Conservation (phyloP, 2,888 invertebrate genomes). For the Hirtodrosophila alboralis region DNA sequence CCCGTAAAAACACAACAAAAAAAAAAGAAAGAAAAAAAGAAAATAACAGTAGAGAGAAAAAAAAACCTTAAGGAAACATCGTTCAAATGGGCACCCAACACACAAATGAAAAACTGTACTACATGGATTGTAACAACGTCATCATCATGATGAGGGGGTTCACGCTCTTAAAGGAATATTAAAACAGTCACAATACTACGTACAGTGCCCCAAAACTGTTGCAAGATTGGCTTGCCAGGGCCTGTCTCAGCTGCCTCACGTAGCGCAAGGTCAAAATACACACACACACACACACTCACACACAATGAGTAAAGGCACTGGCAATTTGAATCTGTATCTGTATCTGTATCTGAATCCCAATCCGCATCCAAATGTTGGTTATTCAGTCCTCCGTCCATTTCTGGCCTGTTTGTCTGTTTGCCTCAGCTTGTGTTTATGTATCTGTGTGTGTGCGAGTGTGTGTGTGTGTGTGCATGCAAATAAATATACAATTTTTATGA, state of each 20-base stretch:
- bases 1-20: constrained; percentile 20
- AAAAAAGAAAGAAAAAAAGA: constrained; percentile 1
- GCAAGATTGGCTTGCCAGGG: constrained; percentile 2
- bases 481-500: constrained; percentile 79
- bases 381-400: constrained; percentile 21
- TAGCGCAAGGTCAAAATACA: constrained; percentile 69
- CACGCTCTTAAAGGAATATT: constrained; percentile 70
- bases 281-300: constrained; percentile 17
- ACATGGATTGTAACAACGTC: constrained; percentile 29
- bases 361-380: constrained; percentile 16
- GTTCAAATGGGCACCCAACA: constrained; percentile 31
- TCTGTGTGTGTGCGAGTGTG: constrained; percentile 34
- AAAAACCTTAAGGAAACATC: constrained; percentile 27
- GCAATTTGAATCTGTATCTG: constrained; percentile 18
- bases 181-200: constrained; percentile 50
- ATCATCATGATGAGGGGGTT: constrained; percentile 18
- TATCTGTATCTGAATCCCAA: constrained; percentile 17
- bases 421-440: not conserved
- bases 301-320: constrained; percentile 11
- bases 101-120: constrained; percentile 6
- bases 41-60: constrained; percentile 4
- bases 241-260: constrained; percentile 43
- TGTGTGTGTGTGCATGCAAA: constrained; percentile 61
- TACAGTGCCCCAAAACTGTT: constrained; percentile 9
- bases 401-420: constrained; percentile 36